Evolutionary conservation across 2,888 invertebrate genomes (phyloP), one percentile per base, ranked within the genome.

Genomic region (Psylliodes chrysocephalus): DNA sequence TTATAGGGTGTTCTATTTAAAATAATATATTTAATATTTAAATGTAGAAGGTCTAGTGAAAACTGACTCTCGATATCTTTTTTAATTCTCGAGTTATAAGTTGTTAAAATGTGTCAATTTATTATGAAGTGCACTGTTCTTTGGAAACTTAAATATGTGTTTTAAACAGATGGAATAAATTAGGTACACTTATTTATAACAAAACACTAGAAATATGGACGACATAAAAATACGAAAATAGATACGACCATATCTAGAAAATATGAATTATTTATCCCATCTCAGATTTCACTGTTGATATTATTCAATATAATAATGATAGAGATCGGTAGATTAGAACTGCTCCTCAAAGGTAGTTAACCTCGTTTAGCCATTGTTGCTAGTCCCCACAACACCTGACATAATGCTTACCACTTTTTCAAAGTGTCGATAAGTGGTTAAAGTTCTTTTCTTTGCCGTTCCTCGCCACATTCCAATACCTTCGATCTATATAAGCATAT

Each of bases 381-480:
- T 64, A 60, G 60, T 59, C 63, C 70, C 71, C 69, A 66, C 69
- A 70, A 72, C 70, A 69, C 68, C 70, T 63, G 69, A 73, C 70
- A 71, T 52, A 70, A 68, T 52, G 67, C 66, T 66, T 56, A 56
- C 69, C 66, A 56, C 67, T 68, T 71, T 71, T 69, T 70, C 66
- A 59, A 66, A 71, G 71, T 70, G 68, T 63, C 71, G 68, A 73
- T 71, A 73, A 73, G 71, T 71, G 64, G 52, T 46, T 52, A 25
- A 55, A 54, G 25, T 40, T 35, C 56, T 44, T 52, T 64, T 56
- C 46, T 47, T 54, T 53, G 40, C 46, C 53, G 14, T 15, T 44
- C 59, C 42, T 60, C 55, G 54, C 64, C 35, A 64, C 42, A 60
- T 59, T 67, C 65, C 65, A 60, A 59, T 63, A 66, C 70, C 69